Evolutionary conservation across 2,797 vertebrate species (phyloP), one percentile per base, ranked within the genome.

Genomic region (Pampus argenteus): DNA sequence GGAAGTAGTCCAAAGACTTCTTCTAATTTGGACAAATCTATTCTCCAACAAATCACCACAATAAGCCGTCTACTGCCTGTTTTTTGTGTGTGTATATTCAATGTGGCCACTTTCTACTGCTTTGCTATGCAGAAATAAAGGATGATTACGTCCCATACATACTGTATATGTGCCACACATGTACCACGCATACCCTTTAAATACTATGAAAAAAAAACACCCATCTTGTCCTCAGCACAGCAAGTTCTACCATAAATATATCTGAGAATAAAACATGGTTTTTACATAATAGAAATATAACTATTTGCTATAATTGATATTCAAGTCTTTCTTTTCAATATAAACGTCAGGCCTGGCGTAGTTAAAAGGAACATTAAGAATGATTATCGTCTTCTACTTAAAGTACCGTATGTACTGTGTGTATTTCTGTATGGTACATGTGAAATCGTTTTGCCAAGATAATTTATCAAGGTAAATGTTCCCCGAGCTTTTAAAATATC

Each of bases 401-500:
- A 42, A 55, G 15, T 40, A 18, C 13, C 6, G 11, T 34, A 44
- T 44, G 25, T 60, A 49, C 20, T n/a, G 17, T 50, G 49, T 54
- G 59, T 52, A 29, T n/a, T 58, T 23, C 28, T 34, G 42, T 34
- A 38, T 2, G 76, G 64, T 29, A 60, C 44, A 66, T 77, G 64
- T 71, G 44, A 25, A 80, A 58, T 50, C 54, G 34, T 54, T 66
- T 66, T 57, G 26, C 51, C 29, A 54, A 5, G 45, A 79, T 60
- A 76, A 61, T 54, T 38, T 65, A 75, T 71, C 58, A 54, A 51
- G 49, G 31, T 52, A 83, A 76, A 84, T 68, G 67, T 62, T 80
- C 68, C 59, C 67, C 0, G 50, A 74, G 66, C 61, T 79, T 62
- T 78, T 65, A 71, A 71, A 79, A 73, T 66, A 80, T 77, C 50